A percentile compares a stretch with the other conserved stretches of the same genome.
Evolutionary conservation across 2,888 invertebrate genomes (phyloP).

Genomic region (Teleiodes luculella): DNA sequence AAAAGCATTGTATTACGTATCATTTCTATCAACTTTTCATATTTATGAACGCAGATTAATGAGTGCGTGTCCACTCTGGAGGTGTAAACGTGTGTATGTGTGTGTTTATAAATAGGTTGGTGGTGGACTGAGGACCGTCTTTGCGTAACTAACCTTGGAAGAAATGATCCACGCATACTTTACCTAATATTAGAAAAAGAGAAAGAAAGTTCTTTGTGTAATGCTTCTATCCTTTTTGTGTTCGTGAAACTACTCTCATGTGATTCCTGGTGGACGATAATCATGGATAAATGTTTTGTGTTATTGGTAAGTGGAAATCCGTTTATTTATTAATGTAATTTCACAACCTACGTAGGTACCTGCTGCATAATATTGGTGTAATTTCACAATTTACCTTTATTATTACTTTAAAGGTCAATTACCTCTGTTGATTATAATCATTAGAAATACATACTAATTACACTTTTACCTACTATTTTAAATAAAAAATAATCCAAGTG

Average conservation of each 20-base stretch:
- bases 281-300: slow-evolving; percentile 54
- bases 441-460: too few species aligned
- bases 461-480: too few species aligned
- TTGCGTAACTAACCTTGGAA: slow-evolving; percentile 63
- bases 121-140: slow-evolving; percentile 55
- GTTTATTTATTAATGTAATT: slow-evolving; percentile 2
- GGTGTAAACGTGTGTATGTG: slow-evolving; percentile 37
- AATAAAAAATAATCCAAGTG: too few species aligned
- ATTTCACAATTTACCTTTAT: too few species aligned
- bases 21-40: neutral
- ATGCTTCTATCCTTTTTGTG: slow-evolving; percentile 32
- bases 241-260: slow-evolving; percentile 28
- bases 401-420: neutral
- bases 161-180: slow-evolving; percentile 46
- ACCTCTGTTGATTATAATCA: too few species aligned
- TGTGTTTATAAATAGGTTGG: slow-evolving; percentile 72
- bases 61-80: slow-evolving; percentile 28
- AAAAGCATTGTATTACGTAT: neutral
- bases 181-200: slow-evolving; percentile 21
- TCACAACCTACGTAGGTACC: too few species aligned
- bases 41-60: slow-evolving; percentile 30
- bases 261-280: slow-evolving; percentile 22
- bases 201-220: slow-evolving; percentile 21
- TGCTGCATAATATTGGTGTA: too few species aligned
- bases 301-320: slow-evolving; percentile 47